Evolutionary conservation across 2,888 invertebrate species (phyloP), one percentile per base, ranked within the genome.

Genomic region (Chydorus sphaericus): DNA sequence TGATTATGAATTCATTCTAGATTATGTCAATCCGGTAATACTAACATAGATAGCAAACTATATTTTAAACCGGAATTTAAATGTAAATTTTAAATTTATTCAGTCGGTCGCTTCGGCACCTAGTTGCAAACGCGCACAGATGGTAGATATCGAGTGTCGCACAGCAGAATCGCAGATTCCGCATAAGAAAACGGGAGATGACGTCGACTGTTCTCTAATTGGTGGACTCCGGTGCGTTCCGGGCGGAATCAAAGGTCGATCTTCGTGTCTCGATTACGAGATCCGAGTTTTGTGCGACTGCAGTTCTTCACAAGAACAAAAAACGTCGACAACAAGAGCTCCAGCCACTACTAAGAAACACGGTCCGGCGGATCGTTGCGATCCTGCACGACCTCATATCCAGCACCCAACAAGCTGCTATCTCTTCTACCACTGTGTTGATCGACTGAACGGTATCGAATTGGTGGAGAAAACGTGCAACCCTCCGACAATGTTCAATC

Each of bases 221-320:
- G 73, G 74, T 14, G 90, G 90, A 0, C 71, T 90, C 0, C 69
- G 79, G 5, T 90, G 90, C 65, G 70, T 68, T 55, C 48, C 39
- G 56, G 57, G 39, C 18, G 59, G 49, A 2, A 59, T 58, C 16
- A 37, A 52, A 31, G 58, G 58, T 2, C 52, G 53, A 4, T 44
- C 54, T n/a, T 30, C 69, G 2, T 91, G 91, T 63, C 76, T 80
- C 2, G 89, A 91, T 72, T 90, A 89, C 66, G 89, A 91, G 70
- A 80, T 90, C 51, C 75, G 84, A 30, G 82, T 88, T 2, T 73
- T 78, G 38, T 90, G 90, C 65, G 68, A 73, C 55, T 85, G 84
- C 66, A 70, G 66, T 66, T 18, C 16, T 1, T 23, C 23, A 39
- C 39, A 4, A 36, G 26, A 48, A 48, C 16, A 26, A 8, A 16